phyloP scores from a whole-genome alignment of 2,113 vertebrate species.

The Cairina moschata region DNA sequence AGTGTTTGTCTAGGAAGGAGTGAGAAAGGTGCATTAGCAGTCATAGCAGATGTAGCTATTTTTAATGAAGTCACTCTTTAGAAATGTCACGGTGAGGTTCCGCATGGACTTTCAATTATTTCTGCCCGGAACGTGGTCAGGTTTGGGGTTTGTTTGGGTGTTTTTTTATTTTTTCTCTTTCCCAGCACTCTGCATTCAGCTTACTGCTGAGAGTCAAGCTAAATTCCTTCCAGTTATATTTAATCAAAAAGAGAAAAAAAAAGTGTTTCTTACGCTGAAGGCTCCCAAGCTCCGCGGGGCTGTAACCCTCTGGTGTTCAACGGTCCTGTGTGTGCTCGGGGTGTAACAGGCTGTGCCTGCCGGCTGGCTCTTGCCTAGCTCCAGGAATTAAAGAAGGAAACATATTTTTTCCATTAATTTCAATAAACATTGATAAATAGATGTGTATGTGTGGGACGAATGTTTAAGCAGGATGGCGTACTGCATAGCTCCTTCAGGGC shows the following conservation, averaged over 20 bases:
- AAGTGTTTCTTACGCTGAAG: not conserved
- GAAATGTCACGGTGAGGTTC: not conserved
- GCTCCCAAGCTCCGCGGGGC: not conserved
- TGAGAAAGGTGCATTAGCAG: not conserved
- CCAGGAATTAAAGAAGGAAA: not conserved
- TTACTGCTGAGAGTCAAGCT: not conserved
- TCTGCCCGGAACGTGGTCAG: not conserved
- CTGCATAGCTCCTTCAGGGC: not conserved
- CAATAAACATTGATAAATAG: not conserved
- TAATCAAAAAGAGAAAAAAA: not conserved
- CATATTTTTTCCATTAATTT: not conserved
- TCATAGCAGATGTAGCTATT: not conserved
- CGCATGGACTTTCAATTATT: not conserved
- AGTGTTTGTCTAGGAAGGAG: not conserved
- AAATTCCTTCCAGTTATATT: not conserved
- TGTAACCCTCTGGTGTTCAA: not conserved
- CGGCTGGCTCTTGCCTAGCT: not conserved
- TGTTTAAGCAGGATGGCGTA: not conserved
- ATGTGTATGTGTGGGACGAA: not conserved
- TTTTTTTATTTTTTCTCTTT: not conserved
- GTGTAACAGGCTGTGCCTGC: not conserved
- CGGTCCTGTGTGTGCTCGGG: not conserved
- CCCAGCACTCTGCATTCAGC: not conserved
- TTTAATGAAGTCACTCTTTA: not conserved
- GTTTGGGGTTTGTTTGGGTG: not conserved